A percentile compares a stretch with the other conserved stretches of the same genome.
These are phyloP conservation scores for Botia almorhae DNA, from an alignment of 2,797 vertebrate species.

Conservation along the genomic window DNA sequence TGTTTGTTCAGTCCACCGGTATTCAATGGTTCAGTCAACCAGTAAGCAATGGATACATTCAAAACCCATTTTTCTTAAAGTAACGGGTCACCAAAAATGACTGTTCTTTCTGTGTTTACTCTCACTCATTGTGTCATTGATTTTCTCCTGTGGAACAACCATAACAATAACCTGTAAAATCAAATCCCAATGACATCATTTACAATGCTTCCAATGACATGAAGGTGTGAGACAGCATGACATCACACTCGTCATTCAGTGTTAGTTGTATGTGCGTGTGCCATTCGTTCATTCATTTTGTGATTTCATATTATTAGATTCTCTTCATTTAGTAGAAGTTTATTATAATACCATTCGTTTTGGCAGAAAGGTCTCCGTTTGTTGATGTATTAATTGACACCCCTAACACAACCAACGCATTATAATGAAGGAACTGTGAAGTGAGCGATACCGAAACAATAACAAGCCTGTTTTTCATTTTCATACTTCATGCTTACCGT, in stretches of 20 bases:
- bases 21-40: neutral
- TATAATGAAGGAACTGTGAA: slow-evolving; percentile 71
- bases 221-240: neutral
- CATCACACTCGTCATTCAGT: neutral
- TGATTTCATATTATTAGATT: neutral
- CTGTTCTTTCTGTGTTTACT: no score
- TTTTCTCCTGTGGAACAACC: no score
- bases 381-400: slow-evolving; percentile 6
- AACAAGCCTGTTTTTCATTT: slow-evolving; percentile 72
- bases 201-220: neutral
- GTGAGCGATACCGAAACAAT: slow-evolving; percentile 73
- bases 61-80: no score
- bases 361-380: neutral
- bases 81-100: neutral
- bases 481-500: slow-evolving; percentile 67
- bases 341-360: slow-evolving; percentile 31
- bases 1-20: neutral
- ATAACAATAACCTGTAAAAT: no score
- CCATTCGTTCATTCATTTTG: neutral
- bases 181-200: no score
- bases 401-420: slow-evolving; percentile 10
- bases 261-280: neutral
- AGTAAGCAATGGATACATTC: neutral
- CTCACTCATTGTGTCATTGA: no score
- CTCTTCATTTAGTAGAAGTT: neutral